Conservation (phyloP, 2,888 invertebrate species). For the Meteorus cinctellus region DNA sequence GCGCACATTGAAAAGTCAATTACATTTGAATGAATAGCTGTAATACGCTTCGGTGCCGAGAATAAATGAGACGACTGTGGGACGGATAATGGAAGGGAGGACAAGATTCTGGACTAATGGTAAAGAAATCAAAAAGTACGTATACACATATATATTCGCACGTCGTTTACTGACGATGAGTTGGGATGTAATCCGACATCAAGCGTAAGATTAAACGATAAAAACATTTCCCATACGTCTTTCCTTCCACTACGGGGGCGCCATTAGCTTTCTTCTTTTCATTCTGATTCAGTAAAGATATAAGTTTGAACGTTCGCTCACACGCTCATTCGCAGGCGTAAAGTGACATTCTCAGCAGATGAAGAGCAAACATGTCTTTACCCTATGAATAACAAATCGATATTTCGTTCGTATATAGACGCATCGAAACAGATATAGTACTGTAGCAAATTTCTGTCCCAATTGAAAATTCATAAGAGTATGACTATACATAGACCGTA, state of each 20-base stretch:
- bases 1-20: constrained; percentile 54
- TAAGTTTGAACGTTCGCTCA: constrained; percentile 21
- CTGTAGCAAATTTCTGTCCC: too few relatives aligned
- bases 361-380: too few relatives aligned
- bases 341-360: too few relatives aligned
- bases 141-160: constrained; percentile 34
- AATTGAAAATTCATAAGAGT: too few relatives aligned
- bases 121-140: constrained; percentile 15
- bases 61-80: constrained; percentile 46
- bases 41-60: constrained; percentile 49
- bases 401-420: too few relatives aligned
- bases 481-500: too few relatives aligned
- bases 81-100: constrained; percentile 45
- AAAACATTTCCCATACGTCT: constrained; percentile 53
- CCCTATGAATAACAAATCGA: too few relatives aligned
- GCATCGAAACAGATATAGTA: too few relatives aligned
- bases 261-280: constrained; percentile 35
- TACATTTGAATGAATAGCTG: constrained; percentile 52
- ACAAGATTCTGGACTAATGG: not conserved
- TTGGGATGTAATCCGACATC: constrained; percentile 28
- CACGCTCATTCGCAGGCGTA: too few relatives aligned
- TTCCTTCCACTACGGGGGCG: constrained; percentile 14
- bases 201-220: constrained; percentile 46
- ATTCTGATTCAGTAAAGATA: constrained; percentile 30
- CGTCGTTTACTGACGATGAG: constrained; percentile 37